phyloP scores from a whole-genome alignment of 2,113 vertebrate species.

The Excalfactoria chinensis region DNA sequence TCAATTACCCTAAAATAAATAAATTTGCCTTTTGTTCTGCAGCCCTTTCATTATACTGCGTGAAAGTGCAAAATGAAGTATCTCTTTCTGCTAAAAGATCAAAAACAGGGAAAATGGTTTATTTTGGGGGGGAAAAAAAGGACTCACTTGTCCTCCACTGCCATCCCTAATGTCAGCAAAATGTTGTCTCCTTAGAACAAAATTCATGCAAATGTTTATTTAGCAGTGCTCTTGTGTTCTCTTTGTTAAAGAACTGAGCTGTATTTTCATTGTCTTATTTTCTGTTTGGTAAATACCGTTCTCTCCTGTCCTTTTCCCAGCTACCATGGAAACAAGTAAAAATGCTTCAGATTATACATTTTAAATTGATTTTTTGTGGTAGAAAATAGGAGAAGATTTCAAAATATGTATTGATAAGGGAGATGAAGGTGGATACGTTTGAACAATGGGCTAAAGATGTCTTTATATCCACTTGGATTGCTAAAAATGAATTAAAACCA shows the following conservation, averaged over 20 bases:
- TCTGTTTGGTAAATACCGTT: conserved; percentile 70
- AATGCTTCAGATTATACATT: conserved; percentile 60
- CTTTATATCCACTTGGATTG: not conserved
- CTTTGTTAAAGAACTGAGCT: conserved; percentile 38
- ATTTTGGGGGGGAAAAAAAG: not conserved
- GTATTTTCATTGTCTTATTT: conserved; percentile 69
- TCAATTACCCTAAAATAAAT: conserved; percentile 43
- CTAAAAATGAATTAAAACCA: conserved; percentile 44
- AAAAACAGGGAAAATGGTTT: not conserved
- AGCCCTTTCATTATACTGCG: not conserved
- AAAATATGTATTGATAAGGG: not conserved
- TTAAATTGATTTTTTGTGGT: conserved; percentile 55
- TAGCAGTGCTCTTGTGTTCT: not conserved
- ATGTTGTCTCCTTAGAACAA: conserved; percentile 15
- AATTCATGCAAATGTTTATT: conserved; percentile 45
- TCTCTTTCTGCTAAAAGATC: conserved; percentile 19
- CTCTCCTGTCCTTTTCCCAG: conserved; percentile 48
- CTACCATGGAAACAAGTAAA: conserved; percentile 80
- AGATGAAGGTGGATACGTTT: not conserved
- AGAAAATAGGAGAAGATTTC: conserved; percentile 14
- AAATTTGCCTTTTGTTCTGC: conserved; percentile 7
- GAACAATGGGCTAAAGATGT: not conserved
- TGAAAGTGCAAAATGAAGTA: conserved; percentile 35
- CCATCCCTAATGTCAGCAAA: not conserved
- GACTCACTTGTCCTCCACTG: not conserved